Percentiles rank a stretch among this genome's conserved stretches.
Conservation (phyloP, 2,797 vertebrate species). For the Graptemys geographica region DNA sequence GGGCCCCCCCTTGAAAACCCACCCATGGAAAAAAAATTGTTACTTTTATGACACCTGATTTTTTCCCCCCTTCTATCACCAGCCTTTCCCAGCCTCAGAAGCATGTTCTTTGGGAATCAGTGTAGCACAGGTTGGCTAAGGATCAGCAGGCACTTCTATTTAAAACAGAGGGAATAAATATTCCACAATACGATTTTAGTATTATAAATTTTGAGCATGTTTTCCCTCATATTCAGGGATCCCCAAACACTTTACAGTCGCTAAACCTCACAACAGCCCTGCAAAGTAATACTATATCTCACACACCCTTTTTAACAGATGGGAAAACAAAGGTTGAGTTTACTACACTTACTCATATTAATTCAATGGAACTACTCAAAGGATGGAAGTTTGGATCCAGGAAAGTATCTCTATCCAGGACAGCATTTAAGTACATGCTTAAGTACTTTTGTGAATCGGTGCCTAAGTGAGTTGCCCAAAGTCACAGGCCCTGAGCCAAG, state of each 20-base stretch:
- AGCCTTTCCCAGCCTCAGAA: neutral
- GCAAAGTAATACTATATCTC: fast-evolving
- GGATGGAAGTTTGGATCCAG: neutral
- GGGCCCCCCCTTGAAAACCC: neutral
- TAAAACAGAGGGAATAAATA: slow-evolving; percentile 57
- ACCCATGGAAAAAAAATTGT: neutral
- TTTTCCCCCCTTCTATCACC: neutral
- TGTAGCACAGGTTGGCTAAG: slow-evolving; percentile 27
- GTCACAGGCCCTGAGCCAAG: neutral
- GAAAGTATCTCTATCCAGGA: neutral
- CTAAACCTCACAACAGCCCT: fast-evolving
- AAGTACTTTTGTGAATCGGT: neutral
- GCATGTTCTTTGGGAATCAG: neutral
- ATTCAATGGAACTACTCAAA: neutral
- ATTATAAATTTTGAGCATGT: slow-evolving; percentile 48
- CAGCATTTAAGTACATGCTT: neutral
- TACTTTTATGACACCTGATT: slow-evolving; percentile 36
- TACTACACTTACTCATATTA: neutral
- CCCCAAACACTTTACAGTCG: slow-evolving; percentile 9
- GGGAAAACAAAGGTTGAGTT: neutral
- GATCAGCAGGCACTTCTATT: slow-evolving; percentile 55
- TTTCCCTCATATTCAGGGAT: slow-evolving; percentile 39
- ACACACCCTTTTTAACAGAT: neutral
- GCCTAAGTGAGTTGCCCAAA: neutral
- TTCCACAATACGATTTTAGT: slow-evolving; percentile 49